Base-by-base conservation (phyloP, 2,797 vertebrate genomes). In the Odontamblyopus rebecca region DNA sequence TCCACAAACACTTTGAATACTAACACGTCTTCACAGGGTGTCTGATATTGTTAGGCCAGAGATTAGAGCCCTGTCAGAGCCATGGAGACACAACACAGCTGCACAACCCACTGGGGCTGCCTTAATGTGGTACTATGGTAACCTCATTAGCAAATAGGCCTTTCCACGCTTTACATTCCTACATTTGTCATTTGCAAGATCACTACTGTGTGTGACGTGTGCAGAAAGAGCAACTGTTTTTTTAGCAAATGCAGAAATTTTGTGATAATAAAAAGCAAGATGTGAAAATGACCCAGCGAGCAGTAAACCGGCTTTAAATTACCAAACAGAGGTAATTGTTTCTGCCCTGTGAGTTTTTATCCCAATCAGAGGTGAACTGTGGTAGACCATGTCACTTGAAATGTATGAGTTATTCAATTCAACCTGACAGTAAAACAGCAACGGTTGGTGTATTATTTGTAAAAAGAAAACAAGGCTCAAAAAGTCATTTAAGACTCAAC, bases 21-120 rank as follows among this genome's bases (percentile, higher is more conserved):
- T 86, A 85, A 85, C 85, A 78, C 69, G 62, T 89, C 89, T 90
- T 90, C 89, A 84, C 88, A 77, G 88, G 89, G 85, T 78, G 88
- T 88, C 89, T 89, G 86, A 86, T 91, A 85, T 91, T 88, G 83
- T 90, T 89, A 91, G 87, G 84, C 82, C 83, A 85, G 87, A 91
- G 90, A 92, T 93, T 92, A 93, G 85, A 87, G 83, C 78, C 82
- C 89, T 83, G 86, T 89, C 89, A 90, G 85, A 84, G 79, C 75
- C 84, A 56, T 18, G 77, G 80, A 90, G 89, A 90, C 85, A 84
- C 83, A 89, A 89, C 87, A 87, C 83, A 85, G 89, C 91, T 88
- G 85, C 86, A 85, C 86, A 85, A 86, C 85, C 86, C 82, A 88
- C 88, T 78, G 87, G 2, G 82, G 72, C 85, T 78, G 85, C 79